phyloP scores from a whole-genome alignment of 2,888 invertebrate genomes.

The Dynastes maya region DNA sequence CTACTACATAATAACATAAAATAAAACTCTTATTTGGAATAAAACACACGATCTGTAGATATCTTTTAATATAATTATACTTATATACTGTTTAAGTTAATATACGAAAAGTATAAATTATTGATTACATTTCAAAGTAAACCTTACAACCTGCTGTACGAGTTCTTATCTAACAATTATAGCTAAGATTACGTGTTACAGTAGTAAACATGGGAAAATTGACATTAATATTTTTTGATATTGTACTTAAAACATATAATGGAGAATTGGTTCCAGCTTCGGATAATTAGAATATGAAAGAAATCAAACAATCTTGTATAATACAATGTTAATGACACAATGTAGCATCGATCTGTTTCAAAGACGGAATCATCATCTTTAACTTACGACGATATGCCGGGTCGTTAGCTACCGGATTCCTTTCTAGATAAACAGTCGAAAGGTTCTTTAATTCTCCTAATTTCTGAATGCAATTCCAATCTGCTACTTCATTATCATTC shows the following conservation, averaged over 20 bases:
- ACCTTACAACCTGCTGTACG: background rate
- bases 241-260: background rate
- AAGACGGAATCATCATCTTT: slow-evolving; percentile 87
- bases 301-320: background rate
- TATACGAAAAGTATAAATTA: slow-evolving; percentile 16
- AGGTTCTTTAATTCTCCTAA: slow-evolving; percentile 80
- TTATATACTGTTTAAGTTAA: background rate
- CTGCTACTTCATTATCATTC: slow-evolving; percentile 90
- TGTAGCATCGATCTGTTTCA: slow-evolving; percentile 97
- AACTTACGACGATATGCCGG: slow-evolving; percentile 93
- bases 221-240: background rate
- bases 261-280: background rate
- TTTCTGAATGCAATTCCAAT: slow-evolving; percentile 88
- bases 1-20: too few relatives aligned
- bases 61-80: background rate
- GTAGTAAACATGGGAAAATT: background rate
- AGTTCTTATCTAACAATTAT: background rate
- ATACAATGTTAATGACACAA: slow-evolving; percentile 73
- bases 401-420: slow-evolving; percentile 90
- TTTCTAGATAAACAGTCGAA: slow-evolving; percentile 92
- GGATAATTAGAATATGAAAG: background rate
- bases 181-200: background rate
- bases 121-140: background rate
- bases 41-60: background rate
- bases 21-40: background rate